These are phyloP conservation scores for Teleogryllus oceanicus DNA, from an alignment of 2,888 invertebrate genomes.

Conservation along the genomic window DNA sequence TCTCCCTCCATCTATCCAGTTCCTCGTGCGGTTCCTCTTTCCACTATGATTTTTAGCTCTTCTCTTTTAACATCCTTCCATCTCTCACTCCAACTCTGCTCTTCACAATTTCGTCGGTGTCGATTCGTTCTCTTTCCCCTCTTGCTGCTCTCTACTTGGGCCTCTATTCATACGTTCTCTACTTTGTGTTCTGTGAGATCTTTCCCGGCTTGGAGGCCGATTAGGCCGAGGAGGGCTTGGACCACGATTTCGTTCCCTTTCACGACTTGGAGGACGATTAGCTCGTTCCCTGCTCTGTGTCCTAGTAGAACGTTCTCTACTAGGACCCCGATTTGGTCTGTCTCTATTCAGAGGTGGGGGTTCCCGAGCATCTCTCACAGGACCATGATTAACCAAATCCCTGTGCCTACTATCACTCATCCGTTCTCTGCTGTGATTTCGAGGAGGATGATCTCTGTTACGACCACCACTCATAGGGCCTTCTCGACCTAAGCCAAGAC, in stretches of 20 bases:
- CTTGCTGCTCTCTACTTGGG: slow-evolving; percentile 28
- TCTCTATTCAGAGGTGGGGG: background rate
- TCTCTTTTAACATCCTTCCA: background rate
- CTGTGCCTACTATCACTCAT: slow-evolving; percentile 40
- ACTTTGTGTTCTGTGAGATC: slow-evolving; percentile 28
- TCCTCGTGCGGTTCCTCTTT: slow-evolving; percentile 6
- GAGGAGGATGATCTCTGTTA: background rate
- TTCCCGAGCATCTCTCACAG: background rate
- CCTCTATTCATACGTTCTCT: slow-evolving; percentile 29
- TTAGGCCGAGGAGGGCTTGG: slow-evolving; percentile 36
- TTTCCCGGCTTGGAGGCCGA: slow-evolving; percentile 41
- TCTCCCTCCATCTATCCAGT: slow-evolving; percentile 22
- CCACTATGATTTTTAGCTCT: background rate
- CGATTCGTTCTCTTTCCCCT: slow-evolving; percentile 48
- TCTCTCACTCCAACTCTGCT: background rate
- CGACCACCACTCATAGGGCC: background rate
- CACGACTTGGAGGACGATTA: background rate
- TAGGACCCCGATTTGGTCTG: slow-evolving; percentile 12
- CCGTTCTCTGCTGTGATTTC: slow-evolving; percentile 46
- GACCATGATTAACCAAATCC: background rate
- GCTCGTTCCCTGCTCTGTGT: background rate
- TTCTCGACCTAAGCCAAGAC: background rate
- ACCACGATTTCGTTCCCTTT: slow-evolving; percentile 26
- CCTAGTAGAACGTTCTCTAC: slow-evolving; percentile 23
- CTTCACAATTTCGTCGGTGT: background rate